These are phyloP conservation scores for Nomada hirtipes DNA, from an alignment of 2,888 invertebrate species.

Conservation along the genomic window DNA sequence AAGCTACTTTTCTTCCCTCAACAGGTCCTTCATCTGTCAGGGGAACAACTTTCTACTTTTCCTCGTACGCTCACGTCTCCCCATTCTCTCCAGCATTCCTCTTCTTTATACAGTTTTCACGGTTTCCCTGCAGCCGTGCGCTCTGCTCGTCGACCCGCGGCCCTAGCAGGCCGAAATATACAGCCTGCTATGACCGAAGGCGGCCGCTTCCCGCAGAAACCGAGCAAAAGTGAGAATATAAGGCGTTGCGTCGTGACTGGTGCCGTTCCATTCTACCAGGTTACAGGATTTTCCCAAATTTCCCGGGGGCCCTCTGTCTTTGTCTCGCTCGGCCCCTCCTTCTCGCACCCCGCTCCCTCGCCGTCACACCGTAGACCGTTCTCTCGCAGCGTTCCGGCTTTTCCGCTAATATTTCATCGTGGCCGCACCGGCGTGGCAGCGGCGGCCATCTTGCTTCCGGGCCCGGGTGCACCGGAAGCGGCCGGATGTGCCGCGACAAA, in stretches of 20 bases:
- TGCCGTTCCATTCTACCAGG: slow-evolving; percentile 28
- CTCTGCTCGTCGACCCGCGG: slow-evolving; percentile 32
- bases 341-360: slow-evolving; percentile 20
- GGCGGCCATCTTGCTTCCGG: slow-evolving; percentile 83
- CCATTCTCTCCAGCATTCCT: slow-evolving; percentile 30
- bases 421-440: slow-evolving; percentile 68
- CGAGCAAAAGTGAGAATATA: slow-evolving; percentile 53
- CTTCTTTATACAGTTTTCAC: slow-evolving; percentile 62
- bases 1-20: slow-evolving; percentile 48
- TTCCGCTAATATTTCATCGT: slow-evolving; percentile 83
- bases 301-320: slow-evolving; percentile 75
- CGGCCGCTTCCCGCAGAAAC: slow-evolving; percentile 43
- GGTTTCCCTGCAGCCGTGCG: slow-evolving; percentile 36
- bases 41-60: slow-evolving; percentile 50
- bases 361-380: background rate
- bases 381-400: slow-evolving; percentile 63
- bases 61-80: background rate
- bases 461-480: slow-evolving; percentile 78
- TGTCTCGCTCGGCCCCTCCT: slow-evolving; percentile 16
- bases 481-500: slow-evolving; percentile 82
- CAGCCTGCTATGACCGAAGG: slow-evolving; percentile 35
- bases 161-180: slow-evolving; percentile 31
- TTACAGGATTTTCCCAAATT: slow-evolving; percentile 77
- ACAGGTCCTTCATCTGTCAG: slow-evolving; percentile 58
- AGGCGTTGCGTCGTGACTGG: slow-evolving; percentile 48